Conservation (phyloP, 1,140 invertebrate genomes). For the Ceratitis capitata region DNA sequence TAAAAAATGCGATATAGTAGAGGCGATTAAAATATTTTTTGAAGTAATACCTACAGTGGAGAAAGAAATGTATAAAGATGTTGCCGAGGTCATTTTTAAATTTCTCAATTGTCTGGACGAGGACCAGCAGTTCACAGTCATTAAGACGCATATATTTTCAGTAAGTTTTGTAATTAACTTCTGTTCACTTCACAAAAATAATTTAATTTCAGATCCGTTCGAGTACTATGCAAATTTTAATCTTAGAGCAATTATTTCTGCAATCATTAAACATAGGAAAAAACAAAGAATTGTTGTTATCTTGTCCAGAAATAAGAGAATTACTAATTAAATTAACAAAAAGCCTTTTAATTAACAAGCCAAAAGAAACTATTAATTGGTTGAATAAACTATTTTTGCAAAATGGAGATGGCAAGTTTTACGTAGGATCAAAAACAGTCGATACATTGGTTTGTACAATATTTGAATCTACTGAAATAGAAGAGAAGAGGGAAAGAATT, state of each 20-base stretch:
- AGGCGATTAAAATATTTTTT: constrained; percentile 57
- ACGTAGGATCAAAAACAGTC: constrained; percentile 67
- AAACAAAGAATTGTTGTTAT: constrained; percentile 68
- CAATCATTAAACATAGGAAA: constrained; percentile 67
- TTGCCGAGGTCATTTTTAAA: constrained; percentile 71
- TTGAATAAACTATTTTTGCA: constrained; percentile 53
- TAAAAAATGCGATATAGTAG: neutral
- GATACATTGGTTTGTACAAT: constrained; percentile 67
- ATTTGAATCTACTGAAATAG: constrained; percentile 54
- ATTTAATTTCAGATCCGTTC: constrained; percentile 45
- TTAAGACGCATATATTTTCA: constrained; percentile 66
- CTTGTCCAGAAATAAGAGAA: constrained; percentile 59
- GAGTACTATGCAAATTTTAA: neutral
- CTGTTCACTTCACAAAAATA: neutral
- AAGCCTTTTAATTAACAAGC: constrained; percentile 63
- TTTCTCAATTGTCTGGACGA: constrained; percentile 68
- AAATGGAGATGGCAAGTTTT: constrained; percentile 60
- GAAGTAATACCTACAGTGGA: constrained; percentile 43
- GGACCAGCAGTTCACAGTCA: constrained; percentile 66
- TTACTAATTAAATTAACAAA: constrained; percentile 64
- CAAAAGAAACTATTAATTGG: constrained; percentile 54
- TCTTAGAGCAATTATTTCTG: constrained; percentile 65
- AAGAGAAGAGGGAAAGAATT: constrained; percentile 53
- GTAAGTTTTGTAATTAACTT: constrained; percentile 54
- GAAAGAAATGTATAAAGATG: constrained; percentile 63